Conservation (phyloP, 2,888 invertebrate genomes). For the Dasysyrphus albostriatus region DNA sequence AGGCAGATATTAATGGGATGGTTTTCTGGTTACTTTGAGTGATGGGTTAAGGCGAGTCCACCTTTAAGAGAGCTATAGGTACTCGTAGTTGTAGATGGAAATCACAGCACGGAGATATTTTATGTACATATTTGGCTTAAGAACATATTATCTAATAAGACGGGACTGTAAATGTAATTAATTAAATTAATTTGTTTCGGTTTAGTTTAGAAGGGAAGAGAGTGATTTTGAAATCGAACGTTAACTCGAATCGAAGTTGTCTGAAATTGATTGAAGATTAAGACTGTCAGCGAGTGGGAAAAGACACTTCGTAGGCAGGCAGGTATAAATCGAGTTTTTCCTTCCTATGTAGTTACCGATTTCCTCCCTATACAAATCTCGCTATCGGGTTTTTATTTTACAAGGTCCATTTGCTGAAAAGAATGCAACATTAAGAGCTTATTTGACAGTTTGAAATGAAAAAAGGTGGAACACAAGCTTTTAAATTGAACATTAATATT, state of each 20-base stretch:
- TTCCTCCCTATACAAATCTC: no score
- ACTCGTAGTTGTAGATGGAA: conserved; percentile 30
- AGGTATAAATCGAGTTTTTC: no score
- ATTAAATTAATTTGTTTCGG: conserved; percentile 84
- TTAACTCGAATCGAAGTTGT: conserved; percentile 1
- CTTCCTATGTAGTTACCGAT: no score
- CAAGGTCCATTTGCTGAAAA: no score
- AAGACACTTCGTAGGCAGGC: no score
- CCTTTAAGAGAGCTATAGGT: conserved; percentile 23
- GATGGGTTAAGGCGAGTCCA: conserved; percentile 53
- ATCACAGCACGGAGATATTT: conserved; percentile 47
- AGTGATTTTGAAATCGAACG: conserved; percentile 48
- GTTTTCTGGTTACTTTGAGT: conserved; percentile 55
- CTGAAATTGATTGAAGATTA: background rate
- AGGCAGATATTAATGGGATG: conserved; percentile 66
- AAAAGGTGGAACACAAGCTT: no score
- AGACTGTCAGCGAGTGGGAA: no score
- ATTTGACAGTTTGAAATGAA: no score
- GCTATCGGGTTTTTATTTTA: no score
- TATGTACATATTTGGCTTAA: conserved; percentile 14
- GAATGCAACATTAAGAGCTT: no score
- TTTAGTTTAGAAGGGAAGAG: conserved; percentile 75
- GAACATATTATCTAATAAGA: conserved; percentile 82
- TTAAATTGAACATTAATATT: no score
- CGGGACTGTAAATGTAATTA: conserved; percentile 84